Evolutionary conservation across 2,113 vertebrate genomes (phyloP), one percentile per base, ranked within the genome.

Genomic region (Gorilla gorilla): DNA sequence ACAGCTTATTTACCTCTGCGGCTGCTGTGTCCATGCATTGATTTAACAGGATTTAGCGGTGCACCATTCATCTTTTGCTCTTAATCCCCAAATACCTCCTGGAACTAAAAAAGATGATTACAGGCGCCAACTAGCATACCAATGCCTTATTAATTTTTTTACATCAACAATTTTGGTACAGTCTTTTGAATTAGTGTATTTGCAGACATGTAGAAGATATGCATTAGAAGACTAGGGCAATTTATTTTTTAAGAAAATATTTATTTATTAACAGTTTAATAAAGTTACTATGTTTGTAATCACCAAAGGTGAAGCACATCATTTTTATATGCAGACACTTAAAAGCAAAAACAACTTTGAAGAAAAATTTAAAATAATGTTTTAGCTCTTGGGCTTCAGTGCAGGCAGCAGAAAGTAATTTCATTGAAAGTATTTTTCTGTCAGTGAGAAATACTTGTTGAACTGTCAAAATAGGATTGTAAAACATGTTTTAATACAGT

Each of bases 191-290:
- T 97, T 97, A 97, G 78, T 89, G 25, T 96, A 92, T 96, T 84
- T 90, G 27, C 38, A 96, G 98, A 86, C 57, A 75, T 40, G 73
- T 89, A 72, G 61, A 97, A 35, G 57, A 87, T 97, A 89, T 25
- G 0, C 97, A 76, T 93, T 97, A 96, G 23, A 83, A 70, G 73
- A 82, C n/a, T 95, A 70, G 66, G 23, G 52, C 55, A 91, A 96
- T 97, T 97, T 97, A 89, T 90, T 81, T 89, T 89, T 97, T 52
- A 96, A 86, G 89, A 96, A 96, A 93, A 72, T 85, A 70, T 96
- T 98, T 87, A 94, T 90, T 97, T 97, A 95, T 80, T 98, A 98
- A 95, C 52, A 97, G 73, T 92, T 96, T 96, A 97, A 97, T 98
- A 92, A 98, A 92, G n/a, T 97, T 90, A 66, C 89, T 98, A 75